Conservation (phyloP, 2,113 vertebrate genomes). For the Ceuthmochares aereus region DNA sequence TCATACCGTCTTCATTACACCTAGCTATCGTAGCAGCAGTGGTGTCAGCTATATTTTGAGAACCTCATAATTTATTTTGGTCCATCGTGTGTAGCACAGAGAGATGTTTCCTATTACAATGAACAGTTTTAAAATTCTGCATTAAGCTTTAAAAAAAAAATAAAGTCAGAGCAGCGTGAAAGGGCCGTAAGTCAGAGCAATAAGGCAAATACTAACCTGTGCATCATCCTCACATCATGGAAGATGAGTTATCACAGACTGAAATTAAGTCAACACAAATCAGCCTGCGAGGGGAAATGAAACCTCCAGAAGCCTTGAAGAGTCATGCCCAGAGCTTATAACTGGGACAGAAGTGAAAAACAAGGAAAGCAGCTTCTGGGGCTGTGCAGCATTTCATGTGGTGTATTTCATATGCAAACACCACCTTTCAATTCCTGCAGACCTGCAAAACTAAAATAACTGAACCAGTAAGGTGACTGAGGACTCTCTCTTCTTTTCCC, state of each 20-base stretch:
- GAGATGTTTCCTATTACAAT: not conserved
- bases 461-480: not conserved
- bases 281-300: not conserved
- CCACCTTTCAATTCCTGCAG: not conserved
- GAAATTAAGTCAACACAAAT: not conserved
- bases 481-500: not conserved
- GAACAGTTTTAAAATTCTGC: not conserved
- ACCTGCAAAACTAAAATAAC: not conserved
- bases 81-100: not conserved
- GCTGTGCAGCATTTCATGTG: not conserved
- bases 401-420: not conserved
- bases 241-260: not conserved
- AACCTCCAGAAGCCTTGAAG: not conserved
- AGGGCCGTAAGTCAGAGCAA: not conserved
- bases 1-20: not conserved
- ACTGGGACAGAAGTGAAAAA: not conserved
- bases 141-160: not conserved
- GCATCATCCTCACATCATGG: fast-evolving
- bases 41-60: not conserved
- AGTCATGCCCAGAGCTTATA: not conserved
- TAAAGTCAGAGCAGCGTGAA: not conserved
- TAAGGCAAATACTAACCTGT: not conserved
- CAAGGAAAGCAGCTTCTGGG: not conserved
- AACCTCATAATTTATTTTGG: not conserved
- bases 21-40: not conserved